Evolutionary conservation across 2,888 invertebrate genomes (phyloP).

Genomic region (Automeris io): DNA sequence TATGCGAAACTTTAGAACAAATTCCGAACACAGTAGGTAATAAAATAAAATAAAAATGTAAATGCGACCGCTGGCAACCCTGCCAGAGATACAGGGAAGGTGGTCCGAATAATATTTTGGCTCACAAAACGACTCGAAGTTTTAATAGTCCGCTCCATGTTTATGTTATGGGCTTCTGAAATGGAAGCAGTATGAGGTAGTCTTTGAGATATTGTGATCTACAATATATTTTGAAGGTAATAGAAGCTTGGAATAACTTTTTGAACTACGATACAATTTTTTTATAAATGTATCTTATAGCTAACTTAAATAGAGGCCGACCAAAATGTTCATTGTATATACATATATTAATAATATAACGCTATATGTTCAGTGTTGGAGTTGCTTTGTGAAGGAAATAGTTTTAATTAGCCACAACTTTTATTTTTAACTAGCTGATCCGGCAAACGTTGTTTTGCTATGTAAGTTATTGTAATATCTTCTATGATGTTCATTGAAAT

Average conservation of each 20-base stretch:
- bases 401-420: no score
- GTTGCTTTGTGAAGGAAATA: no score
- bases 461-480: no score
- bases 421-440: no score
- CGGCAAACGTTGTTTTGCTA: no score
- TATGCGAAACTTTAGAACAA: constrained; percentile 34
- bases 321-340: no score
- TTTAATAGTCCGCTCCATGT: constrained; percentile 74
- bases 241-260: background rate
- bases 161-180: constrained; percentile 63
- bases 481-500: no score
- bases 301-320: no score
- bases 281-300: no score
- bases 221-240: background rate
- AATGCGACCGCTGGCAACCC: constrained; percentile 58
- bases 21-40: constrained; percentile 28
- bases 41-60: constrained; percentile 63
- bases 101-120: constrained; percentile 75
- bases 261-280: no score
- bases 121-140: constrained; percentile 74
- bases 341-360: no score
- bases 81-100: constrained; percentile 65
- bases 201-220: constrained; percentile 1
- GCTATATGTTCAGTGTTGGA: no score
- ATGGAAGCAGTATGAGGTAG: constrained; percentile 38